Base-by-base conservation (phyloP, 2,888 invertebrate species). In the Leptura quadrifasciata region DNA sequence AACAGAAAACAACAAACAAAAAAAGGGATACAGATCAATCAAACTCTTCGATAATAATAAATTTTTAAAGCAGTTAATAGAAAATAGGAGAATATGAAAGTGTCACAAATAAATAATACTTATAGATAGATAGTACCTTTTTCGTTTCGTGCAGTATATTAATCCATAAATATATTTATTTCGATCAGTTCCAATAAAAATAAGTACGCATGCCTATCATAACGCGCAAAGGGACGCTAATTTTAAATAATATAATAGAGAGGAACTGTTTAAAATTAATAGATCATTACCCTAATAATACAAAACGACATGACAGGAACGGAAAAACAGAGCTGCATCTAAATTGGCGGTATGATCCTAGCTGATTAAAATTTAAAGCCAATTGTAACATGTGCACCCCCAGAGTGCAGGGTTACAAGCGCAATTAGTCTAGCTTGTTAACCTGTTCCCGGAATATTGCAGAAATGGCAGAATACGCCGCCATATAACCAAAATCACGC, bases 361-460 rank as follows among this genome's bases (percentile, higher is more conserved):
- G 54, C 17, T 68, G 68, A 31, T 68, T 55, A 68, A 68, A 68
- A 68, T 68, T 55, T 68, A 52, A 55, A 68, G 24, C 27, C 24
- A 27, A 68, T 54, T 35, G 64, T 52, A 74, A 74, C 67, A 64
- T 52, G 60, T 52, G 61, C 60, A 61, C 20, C 18, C 18, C 54
- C 2, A 47, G 31, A 31, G 68, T 55, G 57, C 18, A 31, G 24
- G 31, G 60, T 52, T 35, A 57, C 57, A 72, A 35, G 52, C 31
- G 54, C 73, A 74, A 74, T 74, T 74, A 68, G 64, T 20, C 60
- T n/a, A 27, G 67, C 73, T 61, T 74, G 73, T 74, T 67, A 74
- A 68, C 68, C 57, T 10, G 27, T 8, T 47, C 17, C 17, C 18
- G 21, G 35, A 24, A 55, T 54, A 67, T 54, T 67, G 54, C 67